These are phyloP conservation scores for Trinectes maculatus DNA, from an alignment of 2,113 vertebrate genomes.

Conservation along the genomic window DNA sequence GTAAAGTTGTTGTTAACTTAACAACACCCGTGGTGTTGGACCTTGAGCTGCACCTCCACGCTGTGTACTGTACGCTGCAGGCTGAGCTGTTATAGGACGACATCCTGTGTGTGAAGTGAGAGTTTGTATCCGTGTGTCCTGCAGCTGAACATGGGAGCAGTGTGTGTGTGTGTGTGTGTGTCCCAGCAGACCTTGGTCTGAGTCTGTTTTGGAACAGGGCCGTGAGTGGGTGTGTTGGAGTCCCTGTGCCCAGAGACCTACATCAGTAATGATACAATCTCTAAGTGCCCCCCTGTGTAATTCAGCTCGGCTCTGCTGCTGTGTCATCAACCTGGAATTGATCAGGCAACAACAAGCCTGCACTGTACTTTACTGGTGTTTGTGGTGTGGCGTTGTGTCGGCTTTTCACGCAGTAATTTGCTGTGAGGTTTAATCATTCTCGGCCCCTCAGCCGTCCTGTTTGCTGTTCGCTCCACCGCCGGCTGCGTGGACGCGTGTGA, in stretches of 20 bases:
- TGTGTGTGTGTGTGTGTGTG: background rate
- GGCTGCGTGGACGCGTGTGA: too few relatives aligned
- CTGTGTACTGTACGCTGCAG: too few relatives aligned
- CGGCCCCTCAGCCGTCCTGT: background rate
- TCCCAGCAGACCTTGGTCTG: too few relatives aligned
- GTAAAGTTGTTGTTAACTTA: conserved; percentile 5
- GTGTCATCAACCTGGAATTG: conserved; percentile 54
- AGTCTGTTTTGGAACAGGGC: conserved; percentile 45
- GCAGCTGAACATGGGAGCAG: background rate
- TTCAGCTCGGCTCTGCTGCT: conserved; percentile 34
- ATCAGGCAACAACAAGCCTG: conserved; percentile 39
- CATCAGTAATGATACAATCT: conserved; percentile 49
- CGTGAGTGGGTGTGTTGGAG: conserved; percentile 31
- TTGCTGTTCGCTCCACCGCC: too few relatives aligned
- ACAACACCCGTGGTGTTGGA: conserved; percentile 43
- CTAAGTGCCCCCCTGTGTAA: conserved; percentile 30
- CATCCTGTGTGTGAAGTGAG: too few relatives aligned
- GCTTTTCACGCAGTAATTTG: conserved; percentile 28
- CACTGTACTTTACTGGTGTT: background rate
- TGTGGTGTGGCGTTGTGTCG: background rate
- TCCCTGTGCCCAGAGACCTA: conserved; percentile 37
- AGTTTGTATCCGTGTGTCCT: too few relatives aligned
- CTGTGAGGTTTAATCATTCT: conserved; percentile 40
- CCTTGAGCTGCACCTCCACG: conserved; percentile 23
- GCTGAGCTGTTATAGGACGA: too few relatives aligned